phyloP scores from a whole-genome alignment of 2,888 invertebrate genomes.

The Brachypalpus laphriformis region DNA sequence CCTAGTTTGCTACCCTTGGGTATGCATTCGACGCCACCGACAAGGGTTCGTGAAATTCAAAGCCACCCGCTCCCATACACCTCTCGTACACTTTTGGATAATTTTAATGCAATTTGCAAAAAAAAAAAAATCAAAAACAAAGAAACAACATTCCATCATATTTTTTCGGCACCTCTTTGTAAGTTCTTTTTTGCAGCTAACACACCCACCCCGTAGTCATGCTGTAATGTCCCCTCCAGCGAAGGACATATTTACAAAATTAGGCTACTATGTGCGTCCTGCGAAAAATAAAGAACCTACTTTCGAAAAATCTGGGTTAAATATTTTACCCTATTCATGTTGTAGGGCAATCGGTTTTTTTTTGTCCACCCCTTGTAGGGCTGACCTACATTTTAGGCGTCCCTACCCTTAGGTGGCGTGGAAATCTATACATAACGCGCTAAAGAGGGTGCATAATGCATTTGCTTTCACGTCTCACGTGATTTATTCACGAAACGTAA shows the following conservation, averaged over 20 bases:
- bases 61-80: not conserved
- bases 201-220: not conserved
- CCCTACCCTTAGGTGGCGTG: constrained; percentile 31
- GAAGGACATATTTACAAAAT: constrained; percentile 46
- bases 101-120: constrained; percentile 38
- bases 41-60: constrained; percentile 33
- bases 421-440: constrained; percentile 1
- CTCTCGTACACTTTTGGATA: not conserved
- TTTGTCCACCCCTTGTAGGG: constrained; percentile 1
- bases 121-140: no score
- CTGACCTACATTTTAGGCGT: constrained; percentile 52
- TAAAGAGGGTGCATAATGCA: constrained; percentile 10
- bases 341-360: constrained; percentile 39
- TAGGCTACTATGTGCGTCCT: constrained; percentile 42
- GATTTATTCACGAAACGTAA: constrained; percentile 47
- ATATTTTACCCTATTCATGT: constrained; percentile 57
- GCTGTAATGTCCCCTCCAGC: constrained; percentile 4
- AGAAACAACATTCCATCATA: constrained; percentile 16
- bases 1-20: constrained; percentile 64
- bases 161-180: constrained; percentile 21
- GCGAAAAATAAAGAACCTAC: not conserved
- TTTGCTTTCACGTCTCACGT: constrained; percentile 36
- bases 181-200: not conserved
- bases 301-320: constrained; percentile 54
- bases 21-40: constrained; percentile 52